Conservation (phyloP, 2,888 invertebrate species). For the Caenorhabditis angaria region DNA sequence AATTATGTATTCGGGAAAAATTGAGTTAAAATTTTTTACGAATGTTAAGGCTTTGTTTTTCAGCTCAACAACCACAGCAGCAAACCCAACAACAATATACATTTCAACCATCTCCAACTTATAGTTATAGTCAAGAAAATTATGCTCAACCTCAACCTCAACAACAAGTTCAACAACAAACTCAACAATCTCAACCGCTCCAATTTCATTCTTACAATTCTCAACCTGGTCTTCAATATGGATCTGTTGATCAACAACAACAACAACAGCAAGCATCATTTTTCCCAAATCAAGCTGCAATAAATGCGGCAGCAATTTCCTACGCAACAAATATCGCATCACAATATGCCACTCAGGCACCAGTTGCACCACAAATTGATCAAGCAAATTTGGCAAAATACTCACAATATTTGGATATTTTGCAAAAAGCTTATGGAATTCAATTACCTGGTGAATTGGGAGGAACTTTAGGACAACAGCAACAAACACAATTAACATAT, state of each 20-base stretch:
- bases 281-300: conserved; percentile 39
- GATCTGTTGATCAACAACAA: not conserved
- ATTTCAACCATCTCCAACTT: not conserved
- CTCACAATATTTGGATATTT: conserved; percentile 62
- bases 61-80: not conserved
- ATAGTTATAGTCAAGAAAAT: not conserved
- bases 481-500: conserved; percentile 6
- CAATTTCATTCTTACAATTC: conserved; percentile 47
- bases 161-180: conserved; percentile 17
- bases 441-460: conserved; percentile 54
- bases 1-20: too few species aligned
- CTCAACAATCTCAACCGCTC: conserved; percentile 21
- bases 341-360: conserved; percentile 34
- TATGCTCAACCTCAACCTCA: not conserved
- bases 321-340: conserved; percentile 45
- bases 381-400: conserved; percentile 63
- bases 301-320: conserved; percentile 44
- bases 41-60: not conserved
- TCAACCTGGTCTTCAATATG: conserved; percentile 48
- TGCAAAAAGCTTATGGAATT: conserved; percentile 61
- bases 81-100: not conserved
- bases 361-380: conserved; percentile 55
- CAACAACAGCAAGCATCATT: conserved; percentile 3
- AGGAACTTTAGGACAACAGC: not conserved
- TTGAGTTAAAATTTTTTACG: too few species aligned